These are phyloP conservation scores for Drosophila quadrilineata DNA, from an alignment of 1,140 invertebrate genomes.

Conservation along the genomic window DNA sequence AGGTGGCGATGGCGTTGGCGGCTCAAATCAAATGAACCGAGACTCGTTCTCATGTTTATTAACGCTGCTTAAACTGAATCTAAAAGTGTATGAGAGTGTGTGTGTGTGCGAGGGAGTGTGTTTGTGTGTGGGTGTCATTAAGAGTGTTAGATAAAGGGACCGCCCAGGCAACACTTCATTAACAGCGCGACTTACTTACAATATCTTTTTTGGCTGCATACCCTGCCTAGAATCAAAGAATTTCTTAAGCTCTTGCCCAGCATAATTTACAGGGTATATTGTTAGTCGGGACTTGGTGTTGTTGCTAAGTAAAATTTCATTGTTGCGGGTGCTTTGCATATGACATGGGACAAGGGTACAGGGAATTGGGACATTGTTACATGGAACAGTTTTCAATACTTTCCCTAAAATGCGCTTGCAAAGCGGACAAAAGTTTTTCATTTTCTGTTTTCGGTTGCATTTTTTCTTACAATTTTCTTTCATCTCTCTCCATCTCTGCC, in stretches of 20 bases:
- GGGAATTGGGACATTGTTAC: too few species aligned
- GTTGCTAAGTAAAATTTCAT: not conserved
- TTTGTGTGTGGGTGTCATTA: conserved; percentile 68
- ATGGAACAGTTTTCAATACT: conserved; percentile 33
- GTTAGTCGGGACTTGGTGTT: not conserved
- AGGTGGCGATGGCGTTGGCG: conserved; percentile 11
- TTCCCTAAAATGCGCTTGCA: conserved; percentile 30
- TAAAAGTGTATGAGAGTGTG: conserved; percentile 5
- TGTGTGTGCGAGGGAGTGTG: conserved; percentile 19
- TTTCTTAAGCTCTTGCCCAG: not conserved
- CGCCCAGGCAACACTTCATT: conserved; percentile 62
- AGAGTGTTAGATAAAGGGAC: conserved; percentile 65
- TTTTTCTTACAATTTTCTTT: conserved; percentile 27
- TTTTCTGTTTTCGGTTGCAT: conserved; percentile 28
- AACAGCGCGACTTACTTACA: conserved; percentile 60
- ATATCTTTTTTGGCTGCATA: conserved; percentile 18
- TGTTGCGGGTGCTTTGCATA: conserved; percentile 41
- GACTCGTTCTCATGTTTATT: conserved; percentile 76
- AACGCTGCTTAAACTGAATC: conserved; percentile 61
- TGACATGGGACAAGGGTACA: conserved; percentile 39
- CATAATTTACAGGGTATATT: conserved; percentile 12
- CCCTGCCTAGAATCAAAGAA: not conserved
- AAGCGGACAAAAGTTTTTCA: conserved; percentile 28
- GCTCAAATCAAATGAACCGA: conserved; percentile 71
- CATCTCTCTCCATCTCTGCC: conserved; percentile 10